Conservation (phyloP, 2,888 invertebrate genomes). For the Timema cristinae region DNA sequence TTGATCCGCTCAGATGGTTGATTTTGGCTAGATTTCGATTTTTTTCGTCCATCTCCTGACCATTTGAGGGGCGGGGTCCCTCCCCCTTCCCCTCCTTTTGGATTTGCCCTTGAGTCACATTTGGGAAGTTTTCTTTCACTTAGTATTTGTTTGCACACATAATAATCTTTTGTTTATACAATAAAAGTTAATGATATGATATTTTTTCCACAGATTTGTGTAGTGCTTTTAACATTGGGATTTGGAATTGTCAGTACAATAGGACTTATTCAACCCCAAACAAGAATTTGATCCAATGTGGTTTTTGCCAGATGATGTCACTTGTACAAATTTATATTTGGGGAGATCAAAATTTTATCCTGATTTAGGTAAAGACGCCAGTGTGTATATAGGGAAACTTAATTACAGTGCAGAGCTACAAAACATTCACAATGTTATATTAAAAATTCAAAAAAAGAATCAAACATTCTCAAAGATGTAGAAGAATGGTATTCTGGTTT, state of each 20-base stretch:
- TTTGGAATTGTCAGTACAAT: conserved; percentile 59
- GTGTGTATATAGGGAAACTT: conserved; percentile 62
- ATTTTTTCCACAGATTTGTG: conserved; percentile 45
- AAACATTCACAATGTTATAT: conserved; percentile 53
- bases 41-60: too few species aligned
- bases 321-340: conserved; percentile 55
- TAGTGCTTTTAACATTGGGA: conserved; percentile 56
- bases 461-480: conserved; percentile 52
- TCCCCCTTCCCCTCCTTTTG: too few species aligned
- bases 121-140: background rate
- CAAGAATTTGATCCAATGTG: conserved; percentile 76
- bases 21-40: too few species aligned
- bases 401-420: conserved; percentile 60
- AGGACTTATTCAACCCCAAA: conserved; percentile 62
- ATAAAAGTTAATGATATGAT: background rate
- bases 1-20: too few species aligned
- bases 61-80: too few species aligned
- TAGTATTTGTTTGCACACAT: background rate
- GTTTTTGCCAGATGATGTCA: conserved; percentile 71
- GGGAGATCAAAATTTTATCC: conserved; percentile 61
- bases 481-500: conserved; percentile 65
- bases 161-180: too few species aligned
- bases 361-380: conserved; percentile 57
- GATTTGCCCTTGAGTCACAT: too few species aligned
- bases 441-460: conserved; percentile 43